Evolutionary conservation across 2,888 invertebrate genomes (phyloP).

Genomic region (Polia nebulosa): DNA sequence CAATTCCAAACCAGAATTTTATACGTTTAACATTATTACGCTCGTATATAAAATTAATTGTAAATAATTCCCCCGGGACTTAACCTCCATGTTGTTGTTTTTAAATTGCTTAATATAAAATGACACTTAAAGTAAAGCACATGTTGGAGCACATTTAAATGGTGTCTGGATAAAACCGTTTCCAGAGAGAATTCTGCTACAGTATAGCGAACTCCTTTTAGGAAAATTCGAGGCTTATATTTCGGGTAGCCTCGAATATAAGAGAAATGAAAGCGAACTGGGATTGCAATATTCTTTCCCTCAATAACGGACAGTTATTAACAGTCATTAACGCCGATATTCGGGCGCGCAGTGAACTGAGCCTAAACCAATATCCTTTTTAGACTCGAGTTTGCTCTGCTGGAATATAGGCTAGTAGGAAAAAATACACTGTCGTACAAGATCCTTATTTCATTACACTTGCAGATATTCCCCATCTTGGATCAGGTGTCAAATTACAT

Average conservation of each 20-base stretch:
- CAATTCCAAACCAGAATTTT: conserved; percentile 6
- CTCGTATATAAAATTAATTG: conserved; percentile 30
- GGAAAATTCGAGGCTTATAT: conserved; percentile 19
- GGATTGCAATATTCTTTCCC: conserved; percentile 54
- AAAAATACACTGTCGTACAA: conserved; percentile 13
- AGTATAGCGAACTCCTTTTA: conserved; percentile 23
- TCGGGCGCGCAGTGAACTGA: conserved; percentile 29
- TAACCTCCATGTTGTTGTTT: conserved; percentile 10
- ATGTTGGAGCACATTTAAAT: conserved; percentile 22
- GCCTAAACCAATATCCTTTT: conserved; percentile 52
- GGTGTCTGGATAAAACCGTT: conserved; percentile 32
- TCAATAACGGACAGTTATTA: conserved; percentile 57
- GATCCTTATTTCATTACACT: conserved; percentile 24
- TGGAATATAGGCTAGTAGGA: conserved; percentile 1
- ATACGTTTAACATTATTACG: conserved; percentile 16
- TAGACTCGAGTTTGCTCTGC: not conserved
- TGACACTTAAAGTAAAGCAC: conserved; percentile 28
- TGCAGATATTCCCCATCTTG: conserved; percentile 38
- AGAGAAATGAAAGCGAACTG: conserved; percentile 48
- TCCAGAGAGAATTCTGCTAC: conserved; percentile 3
- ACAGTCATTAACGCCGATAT: conserved; percentile 49
- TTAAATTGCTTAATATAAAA: conserved; percentile 24
- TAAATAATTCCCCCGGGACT: conserved; percentile 18
- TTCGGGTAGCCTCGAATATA: conserved; percentile 21
- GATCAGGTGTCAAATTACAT: conserved; percentile 58